Evolutionary conservation across 2,113 vertebrate species (phyloP).

Genomic region (Regulus satrapa): DNA sequence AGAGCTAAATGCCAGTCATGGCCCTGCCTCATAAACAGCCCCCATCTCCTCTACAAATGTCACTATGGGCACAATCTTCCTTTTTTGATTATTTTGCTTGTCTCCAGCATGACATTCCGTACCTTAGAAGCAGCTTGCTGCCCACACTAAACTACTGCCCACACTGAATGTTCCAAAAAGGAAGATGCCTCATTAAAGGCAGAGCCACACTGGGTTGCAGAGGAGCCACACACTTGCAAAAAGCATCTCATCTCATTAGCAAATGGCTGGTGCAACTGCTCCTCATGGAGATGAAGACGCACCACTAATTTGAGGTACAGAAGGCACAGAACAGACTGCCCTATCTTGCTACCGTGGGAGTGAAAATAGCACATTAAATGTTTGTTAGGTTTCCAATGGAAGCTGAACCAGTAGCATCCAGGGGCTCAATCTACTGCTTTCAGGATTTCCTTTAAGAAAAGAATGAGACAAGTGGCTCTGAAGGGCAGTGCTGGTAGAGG

Average conservation of each 20-base stretch:
- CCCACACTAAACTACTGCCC: neutral
- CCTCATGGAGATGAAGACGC: neutral
- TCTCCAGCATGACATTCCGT: neutral
- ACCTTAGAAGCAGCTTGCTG: neutral
- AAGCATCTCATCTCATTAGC: neutral
- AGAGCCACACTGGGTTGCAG: neutral
- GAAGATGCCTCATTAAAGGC: neutral
- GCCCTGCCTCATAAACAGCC: neutral
- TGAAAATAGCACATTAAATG: neutral
- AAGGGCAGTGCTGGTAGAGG: neutral
- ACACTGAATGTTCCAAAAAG: neutral
- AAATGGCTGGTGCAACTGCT: neutral
- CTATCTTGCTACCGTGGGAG: neutral
- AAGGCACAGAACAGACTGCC: neutral
- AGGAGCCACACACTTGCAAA: neutral
- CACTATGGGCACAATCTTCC: neutral
- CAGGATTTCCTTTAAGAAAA: neutral
- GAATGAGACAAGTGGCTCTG: rapidly evolving
- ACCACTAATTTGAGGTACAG: neutral
- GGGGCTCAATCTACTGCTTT: neutral
- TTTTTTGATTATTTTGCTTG: neutral
- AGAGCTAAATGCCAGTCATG: neutral
- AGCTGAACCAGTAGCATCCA: neutral
- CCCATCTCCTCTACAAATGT: neutral
- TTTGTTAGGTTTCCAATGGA: neutral